These are phyloP conservation scores for Poecilia velifera DNA, from an alignment of 2,797 vertebrate species.

Conservation along the genomic window DNA sequence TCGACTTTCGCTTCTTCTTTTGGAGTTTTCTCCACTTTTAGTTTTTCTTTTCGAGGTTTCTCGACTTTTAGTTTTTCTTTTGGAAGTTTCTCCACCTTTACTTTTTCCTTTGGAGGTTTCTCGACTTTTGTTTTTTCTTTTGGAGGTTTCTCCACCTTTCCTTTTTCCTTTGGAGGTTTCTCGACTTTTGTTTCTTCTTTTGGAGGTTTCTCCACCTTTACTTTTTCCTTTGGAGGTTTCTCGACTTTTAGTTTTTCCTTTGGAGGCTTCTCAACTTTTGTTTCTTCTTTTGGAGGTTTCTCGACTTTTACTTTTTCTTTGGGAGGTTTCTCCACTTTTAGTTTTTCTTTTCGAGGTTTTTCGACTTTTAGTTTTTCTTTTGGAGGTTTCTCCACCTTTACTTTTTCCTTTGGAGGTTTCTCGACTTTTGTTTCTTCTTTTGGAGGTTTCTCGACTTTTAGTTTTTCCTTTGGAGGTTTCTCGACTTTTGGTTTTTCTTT, in stretches of 20 bases:
- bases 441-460: fast-evolving
- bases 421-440: background rate
- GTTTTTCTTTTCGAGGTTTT: too few relatives aligned
- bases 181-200: background rate
- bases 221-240: background rate
- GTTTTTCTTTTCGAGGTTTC: background rate
- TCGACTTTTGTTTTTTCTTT: background rate
- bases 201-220: background rate
- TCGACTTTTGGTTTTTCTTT: background rate
- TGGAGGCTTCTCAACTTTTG: fast-evolving
- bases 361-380: background rate
- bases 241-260: background rate
- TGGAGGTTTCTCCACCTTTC: too few relatives aligned
- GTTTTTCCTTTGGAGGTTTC: background rate
- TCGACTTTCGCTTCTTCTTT: background rate
- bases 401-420: background rate
- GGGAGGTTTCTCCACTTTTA: fast-evolving
- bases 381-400: fast-evolving
- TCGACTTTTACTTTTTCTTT: background rate
- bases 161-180: fast-evolving
- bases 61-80: background rate
- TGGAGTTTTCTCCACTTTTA: fast-evolving
- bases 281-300: background rate
- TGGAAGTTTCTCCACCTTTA: background rate
- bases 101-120: background rate